Base-by-base conservation (phyloP, 1,140 invertebrate species). In the Saccostrea cuccullata region DNA sequence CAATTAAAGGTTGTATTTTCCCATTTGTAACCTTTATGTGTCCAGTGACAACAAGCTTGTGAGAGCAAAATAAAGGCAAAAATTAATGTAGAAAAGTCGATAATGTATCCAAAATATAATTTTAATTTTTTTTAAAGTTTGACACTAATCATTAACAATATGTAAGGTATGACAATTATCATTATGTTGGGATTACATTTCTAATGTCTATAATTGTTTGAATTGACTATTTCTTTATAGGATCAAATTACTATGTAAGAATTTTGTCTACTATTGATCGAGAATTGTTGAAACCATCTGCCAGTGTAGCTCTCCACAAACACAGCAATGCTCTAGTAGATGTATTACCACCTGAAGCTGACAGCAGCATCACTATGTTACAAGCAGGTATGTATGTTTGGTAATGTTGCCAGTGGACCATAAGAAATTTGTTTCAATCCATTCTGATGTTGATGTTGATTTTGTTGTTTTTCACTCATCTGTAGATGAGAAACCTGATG, bases 321-420 rank as follows among this genome's bases (percentile, higher is more conserved):
- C 98, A 99, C 95, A 99, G 98, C 91, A 99, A 99, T 96, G 98
- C 98, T 82, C 95, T 99, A 56, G 98, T 99, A 8, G 98, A 99
- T 96, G 98, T 99, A 20, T 95, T 99, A 58, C 98, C 98, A 47
- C 98, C 98, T 11, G 98, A 99, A 96, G 98, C 98, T n/a, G 98
- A 99, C 94, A 98, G 98, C 85, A 98, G 97, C 91, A 99, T 98
- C 91, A 99, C 98, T 87, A 99, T 99, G 98, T 95, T 99, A 56
- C 97, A 98, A 96, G 97, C 98, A 92, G 97, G 97, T 97, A 94
- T 93, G 89, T 56, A 84, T 84, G 55, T 17, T 64, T 64, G 17
- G 58, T 64, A 47, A 47, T 82, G 77, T 82, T 47, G 77, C 0
- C 30, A 13, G 55, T 23, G 36, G 30, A 11, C 15, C 17, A 55